Conservation (phyloP, 2,113 vertebrate species). For the Sinosuthora webbiana region DNA sequence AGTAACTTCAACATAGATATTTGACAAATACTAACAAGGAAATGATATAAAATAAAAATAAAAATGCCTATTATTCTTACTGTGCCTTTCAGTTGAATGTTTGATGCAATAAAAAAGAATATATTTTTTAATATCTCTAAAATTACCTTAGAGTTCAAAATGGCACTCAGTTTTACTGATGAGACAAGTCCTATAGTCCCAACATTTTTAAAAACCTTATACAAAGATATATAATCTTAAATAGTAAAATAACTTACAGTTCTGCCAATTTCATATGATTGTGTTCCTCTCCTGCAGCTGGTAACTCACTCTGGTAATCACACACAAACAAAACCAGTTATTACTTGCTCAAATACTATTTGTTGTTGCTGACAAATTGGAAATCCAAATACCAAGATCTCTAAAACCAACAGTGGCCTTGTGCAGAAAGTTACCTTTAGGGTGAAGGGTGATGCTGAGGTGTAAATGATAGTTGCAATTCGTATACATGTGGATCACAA, state of each 20-base stretch:
- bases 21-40: neutral
- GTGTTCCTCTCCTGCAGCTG: neutral
- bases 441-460: neutral
- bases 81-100: neutral
- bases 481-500: fast-evolving
- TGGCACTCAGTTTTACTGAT: neutral
- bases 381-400: neutral
- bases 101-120: neutral
- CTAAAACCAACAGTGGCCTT: neutral
- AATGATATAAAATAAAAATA: neutral
- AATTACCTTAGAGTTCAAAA: neutral
- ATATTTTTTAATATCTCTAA: neutral
- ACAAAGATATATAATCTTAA: neutral
- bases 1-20: neutral
- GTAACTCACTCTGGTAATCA: neutral
- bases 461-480: neutral
- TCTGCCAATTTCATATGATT: neutral
- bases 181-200: neutral
- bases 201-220: neutral
- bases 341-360: neutral
- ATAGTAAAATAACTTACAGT: neutral
- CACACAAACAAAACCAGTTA: neutral
- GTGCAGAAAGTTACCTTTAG: neutral
- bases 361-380: neutral
- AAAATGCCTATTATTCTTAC: neutral